phyloP scores from a whole-genome alignment of 2,113 vertebrate genomes.

The Oceanites oceanicus region DNA sequence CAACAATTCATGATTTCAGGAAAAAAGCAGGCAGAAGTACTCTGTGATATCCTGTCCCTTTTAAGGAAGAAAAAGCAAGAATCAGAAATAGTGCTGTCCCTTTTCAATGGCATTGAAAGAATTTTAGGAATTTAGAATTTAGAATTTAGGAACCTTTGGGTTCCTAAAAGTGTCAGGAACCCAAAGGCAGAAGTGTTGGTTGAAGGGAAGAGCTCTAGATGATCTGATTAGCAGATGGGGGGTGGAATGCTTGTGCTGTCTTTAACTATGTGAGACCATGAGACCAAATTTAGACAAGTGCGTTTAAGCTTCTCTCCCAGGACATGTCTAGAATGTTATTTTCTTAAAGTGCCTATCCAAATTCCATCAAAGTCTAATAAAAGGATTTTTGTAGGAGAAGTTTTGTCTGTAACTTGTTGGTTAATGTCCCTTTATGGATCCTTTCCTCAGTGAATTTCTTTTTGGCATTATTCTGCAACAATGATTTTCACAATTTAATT shows the following conservation, averaged over 20 bases:
- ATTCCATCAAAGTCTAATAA: background rate
- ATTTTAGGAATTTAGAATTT: too few relatives aligned
- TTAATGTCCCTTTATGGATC: background rate
- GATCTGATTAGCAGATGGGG: background rate
- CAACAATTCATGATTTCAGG: background rate
- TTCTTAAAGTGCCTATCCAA: background rate
- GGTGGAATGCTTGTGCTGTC: background rate
- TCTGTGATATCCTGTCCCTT: background rate
- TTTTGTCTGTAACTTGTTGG: background rate
- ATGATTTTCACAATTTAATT: background rate
- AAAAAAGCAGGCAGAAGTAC: background rate
- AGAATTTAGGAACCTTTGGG: too few relatives aligned
- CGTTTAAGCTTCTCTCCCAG: background rate
- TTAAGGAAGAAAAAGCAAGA: background rate
- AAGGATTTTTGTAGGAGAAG: background rate
- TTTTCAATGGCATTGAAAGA: background rate
- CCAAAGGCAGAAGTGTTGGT: background rate
- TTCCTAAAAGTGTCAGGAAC: background rate
- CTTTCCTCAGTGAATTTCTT: background rate
- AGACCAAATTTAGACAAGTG: background rate
- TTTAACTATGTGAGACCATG: background rate
- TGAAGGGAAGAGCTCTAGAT: background rate
- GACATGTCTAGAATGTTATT: background rate
- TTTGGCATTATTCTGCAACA: background rate
- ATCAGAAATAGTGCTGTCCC: background rate